A percentile compares a stretch with the other conserved stretches of the same genome.
Conservation (phyloP, 2,797 vertebrate genomes). For the Acomys russatus region DNA sequence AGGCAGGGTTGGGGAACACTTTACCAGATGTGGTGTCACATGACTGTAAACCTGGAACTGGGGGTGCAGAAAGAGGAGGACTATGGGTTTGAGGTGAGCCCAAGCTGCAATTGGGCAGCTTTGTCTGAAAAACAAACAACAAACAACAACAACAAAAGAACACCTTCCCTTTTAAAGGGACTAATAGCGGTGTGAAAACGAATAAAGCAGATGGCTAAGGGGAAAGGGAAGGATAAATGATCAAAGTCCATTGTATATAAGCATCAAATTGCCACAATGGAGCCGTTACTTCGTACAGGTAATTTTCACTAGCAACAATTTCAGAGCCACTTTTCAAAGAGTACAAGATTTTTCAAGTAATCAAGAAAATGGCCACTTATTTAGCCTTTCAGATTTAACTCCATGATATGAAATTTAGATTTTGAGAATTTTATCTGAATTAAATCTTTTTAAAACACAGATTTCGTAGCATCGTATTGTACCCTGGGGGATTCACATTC, state of each 20-base stretch:
- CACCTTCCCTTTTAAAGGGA: too few species aligned
- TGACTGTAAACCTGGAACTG: not conserved
- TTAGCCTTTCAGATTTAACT: slow-evolving; percentile 79
- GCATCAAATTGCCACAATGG: not conserved
- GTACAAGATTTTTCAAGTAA: slow-evolving; percentile 65
- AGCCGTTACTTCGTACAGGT: not conserved
- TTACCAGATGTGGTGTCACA: not conserved
- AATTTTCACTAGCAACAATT: not conserved
- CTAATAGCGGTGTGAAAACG: not conserved
- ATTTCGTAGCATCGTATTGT: slow-evolving; percentile 85
- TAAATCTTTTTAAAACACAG: slow-evolving; percentile 86
- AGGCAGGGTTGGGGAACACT: not conserved
- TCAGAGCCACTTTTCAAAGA: slow-evolving; percentile 1
- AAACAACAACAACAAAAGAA: not conserved
- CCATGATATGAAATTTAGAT: slow-evolving; percentile 84
- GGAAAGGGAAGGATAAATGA: not conserved
- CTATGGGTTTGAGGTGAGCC: not conserved
- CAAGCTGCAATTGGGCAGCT: not conserved
- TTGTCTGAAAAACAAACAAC: not conserved
- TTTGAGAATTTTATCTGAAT: slow-evolving; percentile 85
- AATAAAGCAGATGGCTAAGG: not conserved
- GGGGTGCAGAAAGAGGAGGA: not conserved
- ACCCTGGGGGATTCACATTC: slow-evolving; percentile 86
- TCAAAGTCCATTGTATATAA: not conserved
- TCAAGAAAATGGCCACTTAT: slow-evolving; percentile 78